Evolutionary conservation across 64 coral and sea anemone species (phyloP).

Genomic region (Pachyseris speciosa): DNA sequence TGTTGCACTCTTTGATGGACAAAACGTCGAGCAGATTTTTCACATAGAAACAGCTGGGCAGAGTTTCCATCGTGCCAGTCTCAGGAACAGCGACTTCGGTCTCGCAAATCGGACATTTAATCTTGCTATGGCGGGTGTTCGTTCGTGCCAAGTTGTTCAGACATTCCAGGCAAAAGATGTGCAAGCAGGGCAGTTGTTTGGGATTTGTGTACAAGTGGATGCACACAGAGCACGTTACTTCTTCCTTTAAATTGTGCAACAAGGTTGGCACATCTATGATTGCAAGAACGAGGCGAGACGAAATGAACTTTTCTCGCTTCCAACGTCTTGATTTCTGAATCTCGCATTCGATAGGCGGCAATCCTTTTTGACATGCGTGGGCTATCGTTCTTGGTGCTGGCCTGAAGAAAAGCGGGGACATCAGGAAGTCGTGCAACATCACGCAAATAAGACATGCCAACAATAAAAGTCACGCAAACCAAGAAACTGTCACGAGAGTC

Average conservation of each 20-base stretch:
- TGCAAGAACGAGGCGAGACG: no score
- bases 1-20: conserved; percentile 42
- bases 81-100: conserved; percentile 18
- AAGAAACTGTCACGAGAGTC: no score
- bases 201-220: conserved; percentile 73
- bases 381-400: no score
- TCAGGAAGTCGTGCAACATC: no score
- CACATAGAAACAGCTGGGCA: conserved; percentile 57
- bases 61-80: conserved; percentile 23
- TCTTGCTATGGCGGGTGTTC: not conserved
- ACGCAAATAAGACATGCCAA: no score
- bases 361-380: no score
- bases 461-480: no score
- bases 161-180: conserved; percentile 81
- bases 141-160: conserved; percentile 53
- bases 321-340: no score
- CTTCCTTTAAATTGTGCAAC: conserved; percentile 33
- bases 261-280: conserved; percentile 18
- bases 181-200: conserved; percentile 79
- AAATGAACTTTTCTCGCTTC: no score
- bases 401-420: no score
- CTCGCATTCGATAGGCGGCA: no score
- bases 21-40: conserved; percentile 70
- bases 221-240: conserved; percentile 81
- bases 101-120: conserved; percentile 62